Evolutionary conservation across 2,888 invertebrate genomes (phyloP).

Genomic region (Bellardia bayeri): DNA sequence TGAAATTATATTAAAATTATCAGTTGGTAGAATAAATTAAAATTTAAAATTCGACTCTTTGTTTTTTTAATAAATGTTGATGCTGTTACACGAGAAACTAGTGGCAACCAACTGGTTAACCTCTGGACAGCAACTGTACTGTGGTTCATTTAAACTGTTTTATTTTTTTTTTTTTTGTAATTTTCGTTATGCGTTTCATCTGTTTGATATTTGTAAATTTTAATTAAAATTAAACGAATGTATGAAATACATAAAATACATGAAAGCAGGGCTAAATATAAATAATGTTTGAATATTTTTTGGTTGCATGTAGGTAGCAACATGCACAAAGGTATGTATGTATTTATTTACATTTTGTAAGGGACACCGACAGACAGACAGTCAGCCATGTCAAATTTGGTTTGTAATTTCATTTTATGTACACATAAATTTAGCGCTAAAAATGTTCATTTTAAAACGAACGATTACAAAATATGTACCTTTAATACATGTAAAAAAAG

Average conservation of each 20-base stretch:
- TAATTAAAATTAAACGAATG: constrained; percentile 60
- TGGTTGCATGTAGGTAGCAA: no score
- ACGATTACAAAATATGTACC: not conserved
- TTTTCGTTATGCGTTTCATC: not conserved
- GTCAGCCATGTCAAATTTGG: not conserved
- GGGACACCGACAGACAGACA: not conserved
- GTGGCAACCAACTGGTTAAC: constrained; percentile 60
- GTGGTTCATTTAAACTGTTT: constrained; percentile 12
- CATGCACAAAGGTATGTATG: not conserved
- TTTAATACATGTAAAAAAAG: no score
- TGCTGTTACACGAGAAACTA: constrained; percentile 27
- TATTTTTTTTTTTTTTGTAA: not conserved
- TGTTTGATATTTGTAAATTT: constrained; percentile 62
- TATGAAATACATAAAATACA: not conserved
- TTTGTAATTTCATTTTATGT: constrained; percentile 23
- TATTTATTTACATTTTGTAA: constrained; percentile 6
- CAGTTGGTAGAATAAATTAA: no score
- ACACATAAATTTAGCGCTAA: not conserved
- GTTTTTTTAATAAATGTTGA: not conserved
- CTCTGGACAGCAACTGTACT: constrained; percentile 46
- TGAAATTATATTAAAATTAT: no score
- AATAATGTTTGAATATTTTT: not conserved
- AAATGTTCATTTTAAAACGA: not conserved
- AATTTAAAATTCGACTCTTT: no score
- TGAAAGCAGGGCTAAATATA: constrained; percentile 4